phyloP scores from a whole-genome alignment of 2,888 invertebrate species.

The Dryocosmus kuriphilus region DNA sequence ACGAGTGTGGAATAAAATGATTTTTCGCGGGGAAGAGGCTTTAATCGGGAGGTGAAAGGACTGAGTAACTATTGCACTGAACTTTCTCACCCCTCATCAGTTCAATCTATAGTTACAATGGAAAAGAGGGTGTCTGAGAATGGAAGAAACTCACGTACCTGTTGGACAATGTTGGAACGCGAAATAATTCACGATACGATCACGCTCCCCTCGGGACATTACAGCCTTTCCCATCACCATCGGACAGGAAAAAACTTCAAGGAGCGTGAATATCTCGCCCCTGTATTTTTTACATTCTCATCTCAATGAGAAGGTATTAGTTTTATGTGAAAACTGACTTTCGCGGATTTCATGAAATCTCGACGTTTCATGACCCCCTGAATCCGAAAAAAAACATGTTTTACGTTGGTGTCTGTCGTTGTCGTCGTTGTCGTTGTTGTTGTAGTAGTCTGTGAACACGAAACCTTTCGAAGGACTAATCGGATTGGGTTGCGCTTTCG shows the following conservation, averaged over 20 bases:
- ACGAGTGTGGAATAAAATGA: not conserved
- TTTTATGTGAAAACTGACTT: no score
- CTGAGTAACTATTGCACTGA: slow-evolving; percentile 11
- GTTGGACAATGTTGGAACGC: slow-evolving; percentile 29
- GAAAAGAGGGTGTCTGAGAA: slow-evolving; percentile 9
- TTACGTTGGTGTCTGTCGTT: no score
- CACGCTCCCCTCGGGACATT: slow-evolving; percentile 15
- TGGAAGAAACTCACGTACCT: slow-evolving; percentile 33
- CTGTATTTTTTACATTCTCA: not conserved
- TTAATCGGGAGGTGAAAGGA: not conserved
- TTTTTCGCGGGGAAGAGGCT: not conserved
- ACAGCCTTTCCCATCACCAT: slow-evolving; percentile 31
- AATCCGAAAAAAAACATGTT: no score
- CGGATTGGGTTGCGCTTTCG: no score
- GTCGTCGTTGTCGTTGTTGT: no score
- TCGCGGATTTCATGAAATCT: no score
- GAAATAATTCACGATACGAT: slow-evolving; percentile 36
- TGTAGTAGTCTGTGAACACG: no score
- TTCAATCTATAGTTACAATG: slow-evolving; percentile 26
- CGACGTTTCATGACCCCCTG: no score
- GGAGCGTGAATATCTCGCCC: not conserved
- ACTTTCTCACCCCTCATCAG: slow-evolving; percentile 13
- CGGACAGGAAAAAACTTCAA: slow-evolving; percentile 31
- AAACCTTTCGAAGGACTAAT: no score
- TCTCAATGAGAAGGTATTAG: no score